A percentile compares a stretch with the other conserved stretches of the same genome.
These are phyloP conservation scores for Chiloscyllium plagiosum DNA, from an alignment of 2,113 vertebrate species.

Conservation along the genomic window DNA sequence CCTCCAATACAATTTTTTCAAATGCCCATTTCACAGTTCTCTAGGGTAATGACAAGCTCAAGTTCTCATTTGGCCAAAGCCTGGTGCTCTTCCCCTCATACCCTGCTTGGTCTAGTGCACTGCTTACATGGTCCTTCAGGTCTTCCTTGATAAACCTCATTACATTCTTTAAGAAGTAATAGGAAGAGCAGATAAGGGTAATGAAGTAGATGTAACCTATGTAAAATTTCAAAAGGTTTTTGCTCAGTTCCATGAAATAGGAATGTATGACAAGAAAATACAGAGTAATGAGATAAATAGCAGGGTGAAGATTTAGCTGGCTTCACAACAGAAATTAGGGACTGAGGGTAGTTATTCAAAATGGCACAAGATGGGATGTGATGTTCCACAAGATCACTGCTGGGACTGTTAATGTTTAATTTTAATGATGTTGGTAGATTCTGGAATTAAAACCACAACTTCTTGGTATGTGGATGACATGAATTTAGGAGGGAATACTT, in stretches of 20 bases:
- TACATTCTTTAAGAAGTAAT: neutral
- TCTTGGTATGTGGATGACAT: no score
- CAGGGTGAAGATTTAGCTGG: neutral
- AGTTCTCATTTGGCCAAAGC: neutral
- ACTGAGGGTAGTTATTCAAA: no score
- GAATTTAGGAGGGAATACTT: no score
- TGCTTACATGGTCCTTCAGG: neutral
- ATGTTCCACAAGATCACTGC: no score
- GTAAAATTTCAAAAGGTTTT: neutral
- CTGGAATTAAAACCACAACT: no score
- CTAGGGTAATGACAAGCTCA: neutral
- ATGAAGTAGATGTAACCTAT: neutral
- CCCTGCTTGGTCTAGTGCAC: no score
- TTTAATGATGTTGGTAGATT: no score
- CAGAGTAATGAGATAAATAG: neutral
- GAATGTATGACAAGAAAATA: neutral
- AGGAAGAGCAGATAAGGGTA: neutral
- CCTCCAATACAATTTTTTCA: neutral
- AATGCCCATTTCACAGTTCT: neutral
- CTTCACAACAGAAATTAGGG: no score
- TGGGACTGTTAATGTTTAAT: no score
- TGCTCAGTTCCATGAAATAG: neutral
- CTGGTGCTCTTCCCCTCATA: neutral
- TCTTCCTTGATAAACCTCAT: neutral
- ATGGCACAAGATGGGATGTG: no score